Conservation (phyloP, 2,888 invertebrate genomes). For the Periphyllus acericola region DNA sequence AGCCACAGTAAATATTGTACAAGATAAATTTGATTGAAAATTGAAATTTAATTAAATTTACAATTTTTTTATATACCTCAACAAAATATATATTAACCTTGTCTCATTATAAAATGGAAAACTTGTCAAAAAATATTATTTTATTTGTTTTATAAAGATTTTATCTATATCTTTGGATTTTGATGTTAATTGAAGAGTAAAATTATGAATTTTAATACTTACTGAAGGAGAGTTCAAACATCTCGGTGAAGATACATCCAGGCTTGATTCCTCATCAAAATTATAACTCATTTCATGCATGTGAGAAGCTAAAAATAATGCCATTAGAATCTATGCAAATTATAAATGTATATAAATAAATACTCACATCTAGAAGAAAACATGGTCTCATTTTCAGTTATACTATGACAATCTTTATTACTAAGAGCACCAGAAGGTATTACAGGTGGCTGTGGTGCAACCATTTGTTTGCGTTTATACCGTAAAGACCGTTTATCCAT, state of each 20-base stretch:
- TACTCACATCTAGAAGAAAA: constrained; percentile 44
- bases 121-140: too few relatives aligned
- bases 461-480: constrained; percentile 41
- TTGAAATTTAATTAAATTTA: too few relatives aligned
- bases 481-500: constrained; percentile 45
- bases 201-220: constrained; percentile 64
- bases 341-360: not conserved
- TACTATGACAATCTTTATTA: constrained; percentile 26
- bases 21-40: too few relatives aligned
- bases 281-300: constrained; percentile 66
- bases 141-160: too few relatives aligned
- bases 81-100: too few relatives aligned
- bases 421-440: constrained; percentile 29
- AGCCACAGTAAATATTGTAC: too few relatives aligned
- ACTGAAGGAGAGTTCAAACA: constrained; percentile 76
- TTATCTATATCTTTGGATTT: too few relatives aligned
- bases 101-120: too few relatives aligned
- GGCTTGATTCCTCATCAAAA: constrained; percentile 75
- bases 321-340: not conserved
- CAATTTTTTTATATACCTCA: too few relatives aligned
- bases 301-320: constrained; percentile 40
- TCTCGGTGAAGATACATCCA: constrained; percentile 75
- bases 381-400: constrained; percentile 9
- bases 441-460: constrained; percentile 20
- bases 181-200: too few relatives aligned